phyloP scores from a whole-genome alignment of 2,797 vertebrate genomes.

The Phrynocephalus forsythii region DNA sequence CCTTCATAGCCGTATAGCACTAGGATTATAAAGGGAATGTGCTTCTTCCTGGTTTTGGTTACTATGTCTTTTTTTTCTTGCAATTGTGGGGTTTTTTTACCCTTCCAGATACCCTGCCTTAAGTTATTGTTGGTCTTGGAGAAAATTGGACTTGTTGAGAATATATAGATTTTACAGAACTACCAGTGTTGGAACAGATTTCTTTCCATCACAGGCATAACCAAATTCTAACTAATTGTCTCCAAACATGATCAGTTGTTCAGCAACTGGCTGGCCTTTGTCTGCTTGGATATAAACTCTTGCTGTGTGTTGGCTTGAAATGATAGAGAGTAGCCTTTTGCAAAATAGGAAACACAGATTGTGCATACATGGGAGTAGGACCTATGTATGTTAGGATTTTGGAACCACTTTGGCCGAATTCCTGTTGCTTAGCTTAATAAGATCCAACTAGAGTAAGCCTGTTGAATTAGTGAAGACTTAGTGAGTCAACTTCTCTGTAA shows the following conservation, averaged over 20 bases:
- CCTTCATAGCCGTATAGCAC: not conserved
- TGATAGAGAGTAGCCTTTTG: not conserved
- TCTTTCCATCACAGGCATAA: slow-evolving; percentile 30
- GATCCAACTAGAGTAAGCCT: too few relatives aligned
- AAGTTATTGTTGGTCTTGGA: slow-evolving; percentile 24
- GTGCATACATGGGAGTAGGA: not conserved
- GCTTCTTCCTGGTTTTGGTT: not conserved
- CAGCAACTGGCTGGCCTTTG: not conserved
- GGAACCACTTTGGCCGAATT: not conserved
- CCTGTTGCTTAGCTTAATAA: too few relatives aligned
- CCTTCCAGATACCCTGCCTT: slow-evolving; percentile 8
- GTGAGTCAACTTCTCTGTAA: too few relatives aligned
- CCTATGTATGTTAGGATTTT: not conserved
- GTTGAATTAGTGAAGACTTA: too few relatives aligned
- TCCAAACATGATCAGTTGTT: slow-evolving; percentile 3
- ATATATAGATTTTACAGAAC: slow-evolving; percentile 25
- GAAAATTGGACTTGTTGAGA: slow-evolving; percentile 32
- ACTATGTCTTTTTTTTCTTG: not conserved
- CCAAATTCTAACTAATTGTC: slow-evolving; percentile 9
- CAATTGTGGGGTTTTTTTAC: not conserved
- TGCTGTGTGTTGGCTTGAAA: not conserved
- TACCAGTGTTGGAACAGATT: slow-evolving; percentile 21
- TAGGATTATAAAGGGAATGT: not conserved
- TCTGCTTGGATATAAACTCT: slow-evolving; percentile 4
- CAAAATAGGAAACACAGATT: not conserved